Base-by-base conservation (phyloP, 2,888 invertebrate genomes). In the Diarsia brunnea region DNA sequence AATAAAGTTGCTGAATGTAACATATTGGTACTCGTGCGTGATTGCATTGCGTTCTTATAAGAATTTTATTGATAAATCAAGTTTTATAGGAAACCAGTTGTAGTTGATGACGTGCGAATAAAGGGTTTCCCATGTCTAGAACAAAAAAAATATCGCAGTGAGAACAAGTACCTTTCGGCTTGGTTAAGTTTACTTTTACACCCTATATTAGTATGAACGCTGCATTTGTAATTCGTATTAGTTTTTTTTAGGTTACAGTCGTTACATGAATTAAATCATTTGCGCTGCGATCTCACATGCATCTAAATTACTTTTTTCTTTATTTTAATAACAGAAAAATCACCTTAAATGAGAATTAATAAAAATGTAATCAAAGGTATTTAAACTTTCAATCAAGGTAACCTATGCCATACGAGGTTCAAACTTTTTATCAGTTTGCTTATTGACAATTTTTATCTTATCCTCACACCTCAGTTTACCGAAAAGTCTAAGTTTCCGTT, bases 361-460 rank as follows among this genome's bases (percentile, higher is more conserved):
- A 24, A 53, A 21, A 31, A 16, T 31, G 45, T 58, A 14, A 64
- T 38, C 16, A 38, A 47, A n/a, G 21, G 53, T 64, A 21, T 58
- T 76, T 58, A 66, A 65, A 43, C 67, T 75, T 60, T 27, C 10
- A 47, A 47, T 5, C 16, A 14, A 65, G 65, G 27, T 47, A 70
- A 10, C n/a, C 5, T 24, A n/a, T 16, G n/a, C 27, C 43, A 43
- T n/a, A 24, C 76, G 31, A 68, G 21, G 14, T 51, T 61, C 2
- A 24, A 69, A 24, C 14, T 38, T 47, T n/a, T 61, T 60, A 76
- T 78, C 70, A 63, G 53, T 76, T 61, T 63, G 53, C 70, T 76
- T 76, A 69, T 70, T 70, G 70, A 47, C 70, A 27, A 38, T 47
- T 64, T 64, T 75, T 75, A 75, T 65, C 65, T 58, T 11, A 73